Conservation (phyloP, 2,888 invertebrate genomes). For the Nomada goodeniana region DNA sequence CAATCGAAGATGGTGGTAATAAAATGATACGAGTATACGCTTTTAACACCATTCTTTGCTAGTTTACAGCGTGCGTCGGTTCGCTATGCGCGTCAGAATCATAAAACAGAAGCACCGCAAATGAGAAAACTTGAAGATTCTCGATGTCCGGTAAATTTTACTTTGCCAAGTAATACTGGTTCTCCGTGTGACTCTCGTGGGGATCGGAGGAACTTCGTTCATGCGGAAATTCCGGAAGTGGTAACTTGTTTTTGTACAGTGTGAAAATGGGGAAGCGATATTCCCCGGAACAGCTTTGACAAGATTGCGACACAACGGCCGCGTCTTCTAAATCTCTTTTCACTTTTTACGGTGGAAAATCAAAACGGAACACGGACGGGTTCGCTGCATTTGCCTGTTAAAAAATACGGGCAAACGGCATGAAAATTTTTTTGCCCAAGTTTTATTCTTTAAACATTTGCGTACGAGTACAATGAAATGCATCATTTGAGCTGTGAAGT, state of each 20-base stretch:
- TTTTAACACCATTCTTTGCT: slow-evolving; percentile 65
- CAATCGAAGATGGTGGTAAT: slow-evolving; percentile 69
- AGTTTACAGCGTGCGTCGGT: slow-evolving; percentile 58
- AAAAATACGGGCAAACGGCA: no score
- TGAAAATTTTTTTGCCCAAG: no score
- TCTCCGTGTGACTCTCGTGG: not conserved
- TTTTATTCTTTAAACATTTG: no score
- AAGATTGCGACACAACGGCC: not conserved
- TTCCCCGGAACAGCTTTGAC: not conserved
- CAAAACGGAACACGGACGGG: no score
- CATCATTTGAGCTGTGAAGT: no score
- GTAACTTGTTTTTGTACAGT: not conserved
- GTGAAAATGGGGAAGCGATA: not conserved
- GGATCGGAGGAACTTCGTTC: not conserved
- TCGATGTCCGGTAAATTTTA: slow-evolving; percentile 38
- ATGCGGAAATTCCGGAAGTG: slow-evolving; percentile 50
- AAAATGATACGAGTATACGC: slow-evolving; percentile 72
- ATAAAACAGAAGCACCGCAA: slow-evolving; percentile 63
- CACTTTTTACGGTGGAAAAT: no score
- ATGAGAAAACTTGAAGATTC: slow-evolving; percentile 55
- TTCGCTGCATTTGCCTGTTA: no score
- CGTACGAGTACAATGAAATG: no score
- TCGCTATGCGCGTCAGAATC: slow-evolving; percentile 45
- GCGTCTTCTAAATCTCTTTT: no score
- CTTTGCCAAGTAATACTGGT: slow-evolving; percentile 19